Percentiles rank a stretch among this genome's conserved stretches.
Conservation (phyloP, 2,797 vertebrate genomes). For the Pipistrellus pygmaeus region DNA sequence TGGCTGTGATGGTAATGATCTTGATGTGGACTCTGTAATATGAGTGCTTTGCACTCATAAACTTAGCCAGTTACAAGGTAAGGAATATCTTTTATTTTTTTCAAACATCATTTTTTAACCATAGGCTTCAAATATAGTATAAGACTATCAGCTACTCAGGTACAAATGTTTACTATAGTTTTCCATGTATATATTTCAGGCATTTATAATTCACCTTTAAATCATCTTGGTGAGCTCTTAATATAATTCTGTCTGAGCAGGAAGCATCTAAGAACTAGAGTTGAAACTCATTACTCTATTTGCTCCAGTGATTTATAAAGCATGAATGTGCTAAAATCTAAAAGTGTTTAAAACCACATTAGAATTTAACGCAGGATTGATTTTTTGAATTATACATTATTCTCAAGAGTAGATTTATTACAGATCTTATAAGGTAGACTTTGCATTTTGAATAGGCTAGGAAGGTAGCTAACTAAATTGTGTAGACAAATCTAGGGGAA, state of each 20-base stretch:
- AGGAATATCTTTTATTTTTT: slow-evolving; percentile 3
- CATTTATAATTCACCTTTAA: slow-evolving; percentile 33
- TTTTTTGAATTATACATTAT: slow-evolving; percentile 56
- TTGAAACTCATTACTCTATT: slow-evolving; percentile 17
- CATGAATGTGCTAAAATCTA: neutral
- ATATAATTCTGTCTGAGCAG: neutral
- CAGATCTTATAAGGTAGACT: neutral
- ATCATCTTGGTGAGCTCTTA: slow-evolving; percentile 15
- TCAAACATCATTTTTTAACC: neutral
- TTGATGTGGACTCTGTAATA: neutral
- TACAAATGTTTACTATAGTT: neutral
- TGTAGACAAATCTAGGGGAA: slow-evolving; percentile 11
- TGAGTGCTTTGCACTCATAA: neutral
- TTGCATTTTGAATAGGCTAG: slow-evolving; percentile 16
- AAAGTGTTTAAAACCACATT: slow-evolving; percentile 56
- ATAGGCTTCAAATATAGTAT: neutral
- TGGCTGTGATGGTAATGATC: neutral
- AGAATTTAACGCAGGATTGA: neutral
- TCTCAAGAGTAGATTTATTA: slow-evolving; percentile 49
- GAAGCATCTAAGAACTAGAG: neutral
- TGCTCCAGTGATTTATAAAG: neutral
- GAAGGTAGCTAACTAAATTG: neutral
- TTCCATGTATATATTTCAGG: slow-evolving; percentile 41
- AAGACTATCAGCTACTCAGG: neutral
- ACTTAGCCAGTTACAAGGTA: neutral